Evolutionary conservation across 2,888 invertebrate genomes (phyloP).

Genomic region (Acleris laterana): DNA sequence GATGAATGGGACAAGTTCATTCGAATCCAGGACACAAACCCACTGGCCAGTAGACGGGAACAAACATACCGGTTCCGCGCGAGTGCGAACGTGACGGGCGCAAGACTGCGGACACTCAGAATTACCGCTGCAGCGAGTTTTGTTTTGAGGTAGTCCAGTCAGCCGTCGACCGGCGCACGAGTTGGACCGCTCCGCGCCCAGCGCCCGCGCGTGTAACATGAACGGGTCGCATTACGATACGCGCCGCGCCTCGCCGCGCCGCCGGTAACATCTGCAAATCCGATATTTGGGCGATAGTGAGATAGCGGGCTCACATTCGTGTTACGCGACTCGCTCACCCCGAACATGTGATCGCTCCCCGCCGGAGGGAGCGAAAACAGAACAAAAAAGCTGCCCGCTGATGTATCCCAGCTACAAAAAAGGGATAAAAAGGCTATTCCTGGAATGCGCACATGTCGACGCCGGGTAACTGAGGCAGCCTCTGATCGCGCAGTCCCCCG

Average conservation of each 20-base stretch:
- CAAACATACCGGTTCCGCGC: slow-evolving; percentile 44
- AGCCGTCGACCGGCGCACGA: slow-evolving; percentile 70
- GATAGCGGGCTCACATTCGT: slow-evolving; percentile 69
- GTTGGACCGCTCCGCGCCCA: slow-evolving; percentile 54
- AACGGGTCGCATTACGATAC: slow-evolving; percentile 68
- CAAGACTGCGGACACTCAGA: slow-evolving; percentile 66
- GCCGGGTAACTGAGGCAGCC: slow-evolving; percentile 66
- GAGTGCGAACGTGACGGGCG: slow-evolving; percentile 51
- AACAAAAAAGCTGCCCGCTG: slow-evolving; percentile 74
- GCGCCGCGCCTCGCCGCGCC: slow-evolving; percentile 64
- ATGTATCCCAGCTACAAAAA: slow-evolving; percentile 76
- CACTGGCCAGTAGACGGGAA: slow-evolving; percentile 54
- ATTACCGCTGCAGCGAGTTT: slow-evolving; percentile 74
- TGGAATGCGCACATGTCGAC: slow-evolving; percentile 81
- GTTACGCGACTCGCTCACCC: slow-evolving; percentile 55
- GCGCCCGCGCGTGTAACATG: slow-evolving; percentile 57
- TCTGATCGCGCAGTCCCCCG: slow-evolving; percentile 64
- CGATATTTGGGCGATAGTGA: slow-evolving; percentile 75
- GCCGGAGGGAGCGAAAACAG: slow-evolving; percentile 66
- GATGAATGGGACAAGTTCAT: slow-evolving; percentile 79
- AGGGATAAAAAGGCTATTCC: slow-evolving; percentile 78
- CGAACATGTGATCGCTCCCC: slow-evolving; percentile 74
- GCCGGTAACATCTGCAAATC: slow-evolving; percentile 78
- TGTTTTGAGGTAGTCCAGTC: slow-evolving; percentile 74
- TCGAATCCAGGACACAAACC: slow-evolving; percentile 59